Conservation (phyloP, 23 tunicate genomes). For the Aplidium turbinatum region DNA sequence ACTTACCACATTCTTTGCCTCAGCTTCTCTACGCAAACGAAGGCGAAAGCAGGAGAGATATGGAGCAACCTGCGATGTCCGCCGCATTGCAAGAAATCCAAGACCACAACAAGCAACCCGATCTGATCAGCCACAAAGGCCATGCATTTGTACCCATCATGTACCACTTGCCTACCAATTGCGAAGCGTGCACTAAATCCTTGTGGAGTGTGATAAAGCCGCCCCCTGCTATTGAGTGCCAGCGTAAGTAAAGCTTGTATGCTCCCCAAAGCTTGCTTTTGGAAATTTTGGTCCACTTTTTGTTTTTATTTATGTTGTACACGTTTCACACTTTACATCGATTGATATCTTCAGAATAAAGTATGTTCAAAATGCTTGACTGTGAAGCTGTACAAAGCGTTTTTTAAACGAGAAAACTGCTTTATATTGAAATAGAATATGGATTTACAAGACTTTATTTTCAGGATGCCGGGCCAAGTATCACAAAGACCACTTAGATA, state of each 20-base stretch:
- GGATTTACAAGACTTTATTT: background rate
- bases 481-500: constrained; percentile 81
- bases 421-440: too few relatives aligned
- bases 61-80: constrained; percentile 29
- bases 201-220: constrained; percentile 94
- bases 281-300: too few relatives aligned
- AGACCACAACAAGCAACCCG: constrained; percentile 57
- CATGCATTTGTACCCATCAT: constrained; percentile 84
- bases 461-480: constrained; percentile 84
- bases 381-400: too few relatives aligned
- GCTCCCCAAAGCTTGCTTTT: too few relatives aligned
- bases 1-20: too few relatives aligned
- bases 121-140: constrained; percentile 73
- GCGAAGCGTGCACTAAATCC: constrained; percentile 88
- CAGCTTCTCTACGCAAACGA: constrained; percentile 88
- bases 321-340: too few relatives aligned
- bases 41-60: constrained; percentile 53
- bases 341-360: too few relatives aligned
- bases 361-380: too few relatives aligned
- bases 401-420: too few relatives aligned
- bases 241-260: constrained; percentile 60
- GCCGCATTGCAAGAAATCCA: constrained; percentile 37
- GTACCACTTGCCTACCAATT: constrained; percentile 92
- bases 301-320: too few relatives aligned
- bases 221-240: constrained; percentile 97